phyloP scores from a whole-genome alignment of 2,113 vertebrate species.

The Hirundichthys speculiger region DNA sequence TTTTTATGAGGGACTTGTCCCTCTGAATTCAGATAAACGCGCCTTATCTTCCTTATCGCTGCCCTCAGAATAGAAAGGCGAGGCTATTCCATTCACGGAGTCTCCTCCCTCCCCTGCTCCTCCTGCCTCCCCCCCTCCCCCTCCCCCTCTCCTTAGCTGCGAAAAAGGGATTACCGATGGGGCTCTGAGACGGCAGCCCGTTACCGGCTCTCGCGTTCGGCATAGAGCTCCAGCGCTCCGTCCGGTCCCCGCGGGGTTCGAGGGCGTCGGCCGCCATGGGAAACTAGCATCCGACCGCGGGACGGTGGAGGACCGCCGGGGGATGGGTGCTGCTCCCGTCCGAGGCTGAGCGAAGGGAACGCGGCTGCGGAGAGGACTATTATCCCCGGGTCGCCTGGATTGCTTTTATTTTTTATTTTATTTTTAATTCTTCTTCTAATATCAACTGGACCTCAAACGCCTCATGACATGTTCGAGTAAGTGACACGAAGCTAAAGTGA shows the following conservation, averaged over 20 bases:
- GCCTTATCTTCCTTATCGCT: background rate
- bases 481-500: constrained; percentile 40
- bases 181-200: constrained; percentile 59
- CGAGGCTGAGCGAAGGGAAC: constrained; percentile 26
- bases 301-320: background rate
- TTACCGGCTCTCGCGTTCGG: constrained; percentile 52
- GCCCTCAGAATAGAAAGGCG: background rate
- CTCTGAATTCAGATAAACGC: too few relatives aligned
- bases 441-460: constrained; percentile 49
- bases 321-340: constrained; percentile 19
- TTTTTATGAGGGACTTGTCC: too few relatives aligned
- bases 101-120: background rate
- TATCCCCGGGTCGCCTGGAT: constrained; percentile 27
- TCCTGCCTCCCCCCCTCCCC: background rate
- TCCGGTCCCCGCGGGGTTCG: constrained; percentile 45
- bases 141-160: constrained; percentile 26
- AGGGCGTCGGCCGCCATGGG: constrained; percentile 33
- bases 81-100: background rate
- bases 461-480: constrained; percentile 85
- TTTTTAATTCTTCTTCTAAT: too few relatives aligned
- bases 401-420: constrained; percentile 11
- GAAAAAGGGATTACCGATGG: constrained; percentile 67
- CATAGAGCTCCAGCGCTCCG: constrained; percentile 37
- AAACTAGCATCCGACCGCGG: constrained; percentile 33
- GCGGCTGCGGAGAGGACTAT: constrained; percentile 28